Evolutionary conservation across 2,888 invertebrate genomes (phyloP), one percentile per base, ranked within the genome.

Genomic region (Lucinisca nassula): DNA sequence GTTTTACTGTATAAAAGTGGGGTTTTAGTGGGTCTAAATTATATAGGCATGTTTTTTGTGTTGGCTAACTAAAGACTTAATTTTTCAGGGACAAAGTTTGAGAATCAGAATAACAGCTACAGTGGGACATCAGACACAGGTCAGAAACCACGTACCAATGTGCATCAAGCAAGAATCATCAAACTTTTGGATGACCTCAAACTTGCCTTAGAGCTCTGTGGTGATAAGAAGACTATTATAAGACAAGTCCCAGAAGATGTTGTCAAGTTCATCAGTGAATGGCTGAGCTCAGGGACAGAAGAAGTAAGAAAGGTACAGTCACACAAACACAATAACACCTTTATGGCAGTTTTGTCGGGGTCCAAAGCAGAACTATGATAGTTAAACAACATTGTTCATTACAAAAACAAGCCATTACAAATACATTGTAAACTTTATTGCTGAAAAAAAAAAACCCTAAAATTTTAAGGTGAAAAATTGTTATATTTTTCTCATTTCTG

Each of bases 111-210:
- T 67, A 77, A 74, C 45, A 85, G 87, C 32, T 78, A 78, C 37
- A 58, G 73, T 17, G 86, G 86, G 1, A 86, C 86, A 2, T 87
- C 89, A 35, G 89, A 90, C 17, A 80, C 75, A 27, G 84, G 84
- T 0, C 58, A 85, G n/a, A 85, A 86, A 75, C 84, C 83, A 27
- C 82, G 85, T 6, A 72, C 77, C 24, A 79, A 79, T 30, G 55
- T 86, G 21, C 84, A 79, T 3, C 85, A 90, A 38, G 85, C 90
- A 6, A 51, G 90, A 27, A 78, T 90, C n/a, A 74, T 88, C 24
- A 90, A 90, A 58, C 84, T 90, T 21, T 61, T 90, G n/a, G 90
- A 90, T 55, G 90, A 90, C 45, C 70, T 90, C 27, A 90, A 88
- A 72, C 77, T 88, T 0, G 90, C 90, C 12, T 77, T 90, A 8